Evolutionary conservation across 2,888 invertebrate species (phyloP), one percentile per base, ranked within the genome.

Genomic region (Laothoe populi): DNA sequence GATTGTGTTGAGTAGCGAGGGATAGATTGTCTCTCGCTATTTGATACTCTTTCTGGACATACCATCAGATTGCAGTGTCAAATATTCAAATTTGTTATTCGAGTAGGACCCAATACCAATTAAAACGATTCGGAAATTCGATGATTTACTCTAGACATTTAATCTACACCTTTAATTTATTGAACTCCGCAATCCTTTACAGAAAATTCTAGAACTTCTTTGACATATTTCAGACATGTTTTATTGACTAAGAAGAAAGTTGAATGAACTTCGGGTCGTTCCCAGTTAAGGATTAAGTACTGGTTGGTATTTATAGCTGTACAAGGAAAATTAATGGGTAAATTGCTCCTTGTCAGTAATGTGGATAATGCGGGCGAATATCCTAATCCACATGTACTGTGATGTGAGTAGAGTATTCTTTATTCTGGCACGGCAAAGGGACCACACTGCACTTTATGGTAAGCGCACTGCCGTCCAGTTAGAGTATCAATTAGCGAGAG

Each of bases 231-330:
- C 19, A 11, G 10, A 31, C 3, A 10, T 19, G 19, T 53, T 49
- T 19, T 31, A 44, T 44, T 44, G 44, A 44, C 44, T 11, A 38
- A 38, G 44, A 44, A 19, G 19, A 19, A 53, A 53, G 53, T 53
- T 53, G 53, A 53, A 53, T 16, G 53, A 19, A 35, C 53, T 35
- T 11, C 5, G 11, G 44, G 40, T n/a, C 44, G 16, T 44, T 44
- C 44, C 44, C 44, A n/a, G 11, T 8, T 13, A 38, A 13, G 38
- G 38, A 38, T 38, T 38, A 13, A 38, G 42, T 44, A 42, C 42
- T 42, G 16, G 16, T 42, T 16, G 3, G 16, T 40, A n/a, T 42
- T 44, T 44, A 44, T 44, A 44, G 38, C 13, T 38, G 38, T 38
- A 13, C 1, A 13, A 16, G 19, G 19, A 19, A 44, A 44, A 5